Percentiles rank a stretch among this genome's conserved stretches.
Evolutionary conservation across 92 coral and sea anemone genomes (phyloP).

Genomic region (Phenganax stokvisi): DNA sequence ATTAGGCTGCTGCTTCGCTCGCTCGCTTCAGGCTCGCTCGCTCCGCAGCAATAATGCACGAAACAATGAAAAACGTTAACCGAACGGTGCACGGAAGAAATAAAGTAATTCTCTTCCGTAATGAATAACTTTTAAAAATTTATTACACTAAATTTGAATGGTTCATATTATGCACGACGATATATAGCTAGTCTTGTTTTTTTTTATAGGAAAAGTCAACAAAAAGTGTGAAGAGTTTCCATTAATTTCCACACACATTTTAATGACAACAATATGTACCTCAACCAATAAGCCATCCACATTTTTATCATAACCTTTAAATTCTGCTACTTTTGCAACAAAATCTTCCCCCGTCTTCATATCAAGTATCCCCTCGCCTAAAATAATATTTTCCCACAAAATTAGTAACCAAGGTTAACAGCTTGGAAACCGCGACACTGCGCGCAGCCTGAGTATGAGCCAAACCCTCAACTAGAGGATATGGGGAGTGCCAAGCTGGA

Average conservation of each 20-base stretch:
- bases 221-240: neutral
- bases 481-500: too few relatives aligned
- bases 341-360: constrained; percentile 50
- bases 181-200: neutral
- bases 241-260: neutral
- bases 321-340: constrained; percentile 47
- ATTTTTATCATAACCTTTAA: constrained; percentile 52
- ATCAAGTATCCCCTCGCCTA: constrained; percentile 59
- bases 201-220: neutral
- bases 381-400: too few relatives aligned
- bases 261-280: constrained; percentile 21
- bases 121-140: neutral
- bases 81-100: too few relatives aligned
- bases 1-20: too few relatives aligned
- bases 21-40: too few relatives aligned
- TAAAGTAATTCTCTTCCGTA: neutral
- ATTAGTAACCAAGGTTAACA: too few relatives aligned
- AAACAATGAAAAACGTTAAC: too few relatives aligned
- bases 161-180: too few relatives aligned
- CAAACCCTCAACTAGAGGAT: too few relatives aligned
- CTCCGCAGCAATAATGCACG: too few relatives aligned
- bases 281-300: constrained; percentile 46
- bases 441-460: too few relatives aligned
- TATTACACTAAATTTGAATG: neutral
- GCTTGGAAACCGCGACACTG: too few relatives aligned